Evolutionary conservation across 2,113 vertebrate species (phyloP), one percentile per base, ranked within the genome.

Genomic region (Pyxicephalus adspersus): DNA sequence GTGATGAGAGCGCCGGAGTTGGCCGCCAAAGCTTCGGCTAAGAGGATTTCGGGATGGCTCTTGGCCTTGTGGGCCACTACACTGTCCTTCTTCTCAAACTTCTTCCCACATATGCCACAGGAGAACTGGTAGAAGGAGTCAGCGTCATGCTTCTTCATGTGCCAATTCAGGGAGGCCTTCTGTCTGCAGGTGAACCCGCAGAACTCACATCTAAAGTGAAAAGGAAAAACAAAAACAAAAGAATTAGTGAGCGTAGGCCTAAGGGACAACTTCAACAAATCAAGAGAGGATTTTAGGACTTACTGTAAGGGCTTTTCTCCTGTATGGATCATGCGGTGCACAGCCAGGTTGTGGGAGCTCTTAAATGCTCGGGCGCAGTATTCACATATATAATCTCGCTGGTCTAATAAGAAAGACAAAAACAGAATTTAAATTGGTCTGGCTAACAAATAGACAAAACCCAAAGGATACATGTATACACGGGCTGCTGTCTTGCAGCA

Each of bases 81-180:
- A 0, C 98, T 98, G 94, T 99, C 98, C 90, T 98, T 99, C 92
- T 99, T 99, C 90, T 99, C 98, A 64, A 99, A 99, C 83, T 98
- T 98, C 91, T 99, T 99, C 86, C 96, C 96, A 3, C 98, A 99
- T 85, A 99, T 97, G 86, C 95, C 96, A 90, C 98, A 99, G 89
- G 97, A 98, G 85, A 99, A 99, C 88, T 98, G 97, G 89, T 99
- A 99, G 83, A 95, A 96, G 86, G 98, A 96, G 80, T 98, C 96
- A 0, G 97, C 97, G 0, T 99, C 97, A 0, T 99, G 98, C 79
- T 99, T 99, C 92, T 98, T 99, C 97, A 99, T 99, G 92, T 99
- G 98, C 98, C 98, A 99, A 89, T 99, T 99, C 65, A 99, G 94
- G 54, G 97, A 99, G 1, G 98, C 98, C 88, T 99, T 99, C 89